Base-by-base conservation (phyloP, 2,113 vertebrate species). In the Daphoenositta chrysoptera region DNA sequence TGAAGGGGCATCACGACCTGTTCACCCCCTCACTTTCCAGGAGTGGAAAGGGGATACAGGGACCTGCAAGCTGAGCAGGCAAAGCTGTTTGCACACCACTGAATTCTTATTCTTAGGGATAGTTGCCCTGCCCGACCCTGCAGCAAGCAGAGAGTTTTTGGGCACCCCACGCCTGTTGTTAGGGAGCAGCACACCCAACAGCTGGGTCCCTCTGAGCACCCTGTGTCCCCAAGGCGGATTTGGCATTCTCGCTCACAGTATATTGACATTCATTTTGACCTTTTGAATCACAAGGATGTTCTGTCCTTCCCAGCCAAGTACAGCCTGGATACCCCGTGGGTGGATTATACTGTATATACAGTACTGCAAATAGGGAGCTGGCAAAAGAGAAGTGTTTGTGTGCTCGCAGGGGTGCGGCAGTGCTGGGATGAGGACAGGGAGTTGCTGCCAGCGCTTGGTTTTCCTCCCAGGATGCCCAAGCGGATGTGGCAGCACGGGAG, bases 201-300 rank as follows among this genome's bases (percentile, higher is more conserved):
- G 60, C 44, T 4, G 0, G 27, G 23, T 75, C 64, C 60, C 70
- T 47, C 30, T 0, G 0, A 81, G 87, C 76, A 90, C 82, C 48
- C 42, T 2, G 11, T 26, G 87, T 79, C 71, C 90, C 86, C 69
- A 39, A 5, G 54, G 83, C 54, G 13, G 90, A 81, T 84, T 58
- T 86, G 44, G 82, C 63, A 72, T 95, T 90, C 94, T 66, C 50
- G 76, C 87, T 48, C 27, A 42, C 64, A 47, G 33, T 3, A n/a
- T 37, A 90, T 53, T 91, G 92, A 79, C 80, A 63, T 91, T 93
- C 31, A 8, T 71, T 94, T 56, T 94, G 96, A 97, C 94, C 96
- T 97, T 96, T 96, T 14, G 24, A 72, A 70, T 95, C 93, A 64
- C 54, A 75, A 71, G 94, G 97, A 97, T 95, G 77, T 31, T 95